Percentiles rank a stretch among this genome's conserved stretches.
phyloP scores from a whole-genome alignment of 2,113 vertebrate species.

The Sylvilagus bachmani region DNA sequence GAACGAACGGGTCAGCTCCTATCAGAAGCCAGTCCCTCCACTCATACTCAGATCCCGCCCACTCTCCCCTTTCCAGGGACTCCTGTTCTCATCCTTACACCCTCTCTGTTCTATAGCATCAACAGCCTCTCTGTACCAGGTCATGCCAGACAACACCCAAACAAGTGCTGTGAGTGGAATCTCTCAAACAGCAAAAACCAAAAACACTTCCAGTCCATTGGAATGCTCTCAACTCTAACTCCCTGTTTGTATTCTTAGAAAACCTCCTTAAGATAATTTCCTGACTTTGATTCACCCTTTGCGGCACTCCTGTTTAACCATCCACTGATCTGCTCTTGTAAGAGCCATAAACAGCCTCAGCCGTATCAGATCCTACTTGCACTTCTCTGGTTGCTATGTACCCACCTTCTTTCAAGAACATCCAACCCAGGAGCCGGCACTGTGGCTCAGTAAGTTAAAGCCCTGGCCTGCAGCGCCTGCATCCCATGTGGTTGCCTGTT shows the following conservation, averaged over 20 bases:
- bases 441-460: no score
- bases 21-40: background rate
- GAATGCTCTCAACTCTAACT: background rate
- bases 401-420: background rate
- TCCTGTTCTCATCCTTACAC: background rate
- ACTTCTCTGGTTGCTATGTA: background rate
- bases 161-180: background rate
- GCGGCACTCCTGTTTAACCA: background rate
- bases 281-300: background rate
- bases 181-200: background rate
- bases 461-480: no score
- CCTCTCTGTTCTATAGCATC: background rate
- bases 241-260: constrained; percentile 12
- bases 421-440: background rate
- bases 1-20: background rate
- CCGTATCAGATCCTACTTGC: no score
- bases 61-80: background rate
- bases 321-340: background rate
- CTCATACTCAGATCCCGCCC: background rate
- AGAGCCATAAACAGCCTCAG: background rate
- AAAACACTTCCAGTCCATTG: background rate
- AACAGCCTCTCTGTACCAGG: background rate
- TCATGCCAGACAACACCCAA: background rate
- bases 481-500: no score
- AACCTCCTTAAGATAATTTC: background rate